Conservation (phyloP, 2,888 invertebrate genomes). For the Chaetoderma sp. region DNA sequence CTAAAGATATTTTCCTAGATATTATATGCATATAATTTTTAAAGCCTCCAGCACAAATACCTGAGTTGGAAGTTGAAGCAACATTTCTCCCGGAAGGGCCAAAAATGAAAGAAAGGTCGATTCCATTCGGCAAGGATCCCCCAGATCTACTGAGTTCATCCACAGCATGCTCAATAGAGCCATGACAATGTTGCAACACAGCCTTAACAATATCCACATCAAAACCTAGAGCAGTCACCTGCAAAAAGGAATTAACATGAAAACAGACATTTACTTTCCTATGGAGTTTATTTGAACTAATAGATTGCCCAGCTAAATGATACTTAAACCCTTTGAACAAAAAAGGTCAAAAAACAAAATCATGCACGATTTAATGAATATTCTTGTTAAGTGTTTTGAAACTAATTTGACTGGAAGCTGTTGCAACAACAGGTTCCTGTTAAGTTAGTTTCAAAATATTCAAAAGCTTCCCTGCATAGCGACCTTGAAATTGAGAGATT, state of each 20-base stretch:
- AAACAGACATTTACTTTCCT: not conserved
- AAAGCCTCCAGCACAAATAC: not conserved
- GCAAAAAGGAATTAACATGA: not conserved
- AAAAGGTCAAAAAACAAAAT: not conserved
- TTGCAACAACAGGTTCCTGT: too few relatives aligned
- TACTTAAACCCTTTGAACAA: not conserved
- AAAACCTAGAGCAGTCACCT: constrained; percentile 58
- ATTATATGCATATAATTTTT: too few relatives aligned
- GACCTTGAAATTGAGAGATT: too few relatives aligned
- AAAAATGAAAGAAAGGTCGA: constrained; percentile 24
- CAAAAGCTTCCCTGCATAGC: too few relatives aligned
- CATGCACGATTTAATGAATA: not conserved
- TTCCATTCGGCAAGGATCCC: constrained; percentile 39
- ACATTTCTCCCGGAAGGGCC: not conserved
- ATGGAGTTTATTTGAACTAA: not conserved
- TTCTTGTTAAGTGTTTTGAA: too few relatives aligned
- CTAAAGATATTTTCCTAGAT: too few relatives aligned
- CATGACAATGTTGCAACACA: constrained; percentile 44
- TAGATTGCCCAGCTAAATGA: not conserved
- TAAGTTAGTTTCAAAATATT: too few relatives aligned
- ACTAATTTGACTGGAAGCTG: too few relatives aligned
- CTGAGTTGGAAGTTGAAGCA: not conserved
- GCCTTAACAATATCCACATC: constrained; percentile 45
- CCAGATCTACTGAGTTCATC: constrained; percentile 49
- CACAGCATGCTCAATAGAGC: constrained; percentile 48